These are phyloP conservation scores for Mesorhabditis sp. DNA, from an alignment of 2,888 invertebrate species.

Conservation along the genomic window DNA sequence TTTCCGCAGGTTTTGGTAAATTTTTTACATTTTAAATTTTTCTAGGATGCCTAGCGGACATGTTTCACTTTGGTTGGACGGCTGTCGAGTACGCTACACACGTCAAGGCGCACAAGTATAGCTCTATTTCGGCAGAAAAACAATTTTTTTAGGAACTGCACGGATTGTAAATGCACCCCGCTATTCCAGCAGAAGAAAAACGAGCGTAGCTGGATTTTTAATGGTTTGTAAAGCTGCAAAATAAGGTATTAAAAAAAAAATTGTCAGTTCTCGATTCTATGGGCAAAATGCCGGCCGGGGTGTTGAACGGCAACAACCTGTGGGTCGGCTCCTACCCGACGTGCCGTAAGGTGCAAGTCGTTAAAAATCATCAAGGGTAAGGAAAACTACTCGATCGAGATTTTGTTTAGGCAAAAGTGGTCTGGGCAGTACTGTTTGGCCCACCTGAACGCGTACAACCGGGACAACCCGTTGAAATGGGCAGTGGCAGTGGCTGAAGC, in stretches of 20 bases:
- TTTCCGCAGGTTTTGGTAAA: conserved; percentile 25
- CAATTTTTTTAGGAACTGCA: conserved; percentile 39
- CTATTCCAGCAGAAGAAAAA: conserved; percentile 43
- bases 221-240: conserved; percentile 27
- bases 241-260: not conserved
- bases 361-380: conserved; percentile 53
- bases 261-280: conserved; percentile 52
- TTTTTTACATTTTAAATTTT: not conserved
- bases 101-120: conserved; percentile 34
- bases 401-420: conserved; percentile 44
- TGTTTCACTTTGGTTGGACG: conserved; percentile 51
- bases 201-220: conserved; percentile 54
- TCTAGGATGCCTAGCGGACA: conserved; percentile 49
- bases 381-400: conserved; percentile 9
- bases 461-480: conserved; percentile 51
- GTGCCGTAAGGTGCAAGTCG: conserved; percentile 51
- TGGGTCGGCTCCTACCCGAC: conserved; percentile 58
- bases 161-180: conserved; percentile 50
- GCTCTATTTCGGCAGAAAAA: not conserved
- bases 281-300: conserved; percentile 57
- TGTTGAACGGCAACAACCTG: conserved; percentile 58
- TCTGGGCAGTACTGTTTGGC: conserved; percentile 57
- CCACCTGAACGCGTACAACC: conserved; percentile 51
- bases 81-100: conserved; percentile 53
- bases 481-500: conserved; percentile 30